phyloP scores from a whole-genome alignment of 2,888 invertebrate genomes.

The Lepidonotus clava region DNA sequence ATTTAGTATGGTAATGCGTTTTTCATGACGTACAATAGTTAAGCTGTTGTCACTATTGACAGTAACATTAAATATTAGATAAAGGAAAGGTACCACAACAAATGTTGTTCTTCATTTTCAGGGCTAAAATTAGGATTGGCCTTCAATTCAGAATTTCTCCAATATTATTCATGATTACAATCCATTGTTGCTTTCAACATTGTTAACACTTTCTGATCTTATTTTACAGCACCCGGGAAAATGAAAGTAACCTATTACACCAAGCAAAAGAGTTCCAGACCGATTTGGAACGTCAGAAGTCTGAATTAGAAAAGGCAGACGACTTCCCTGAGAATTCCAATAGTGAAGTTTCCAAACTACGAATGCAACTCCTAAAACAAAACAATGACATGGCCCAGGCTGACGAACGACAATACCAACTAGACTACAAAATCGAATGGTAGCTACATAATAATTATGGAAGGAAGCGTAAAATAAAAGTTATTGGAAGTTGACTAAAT shows the following conservation, averaged over 20 bases:
- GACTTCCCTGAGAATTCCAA: conserved; percentile 79
- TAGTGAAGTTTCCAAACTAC: conserved; percentile 77
- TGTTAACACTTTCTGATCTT: not conserved
- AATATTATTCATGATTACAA: too few relatives aligned
- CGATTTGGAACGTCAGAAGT: conserved; percentile 74
- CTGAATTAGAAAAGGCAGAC: conserved; percentile 78
- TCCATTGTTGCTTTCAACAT: too few relatives aligned
- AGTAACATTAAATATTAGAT: too few relatives aligned
- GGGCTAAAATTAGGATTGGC: too few relatives aligned
- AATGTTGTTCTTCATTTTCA: too few relatives aligned
- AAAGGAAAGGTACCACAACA: too few relatives aligned
- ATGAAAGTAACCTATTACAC: conserved; percentile 74
- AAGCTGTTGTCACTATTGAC: too few relatives aligned
- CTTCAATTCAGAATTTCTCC: too few relatives aligned
- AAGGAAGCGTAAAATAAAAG: too few relatives aligned
- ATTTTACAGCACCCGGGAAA: conserved; percentile 74
- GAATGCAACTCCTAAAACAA: conserved; percentile 78
- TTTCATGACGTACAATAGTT: too few relatives aligned
- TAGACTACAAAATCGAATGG: conserved; percentile 80
- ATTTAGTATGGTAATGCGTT: too few relatives aligned
- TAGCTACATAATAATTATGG: conserved; percentile 58
- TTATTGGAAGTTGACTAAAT: too few relatives aligned
- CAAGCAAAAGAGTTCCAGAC: conserved; percentile 75
- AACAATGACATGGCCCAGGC: conserved; percentile 78
- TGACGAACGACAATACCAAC: conserved; percentile 78